A percentile compares a stretch with the other conserved stretches of the same genome.
Evolutionary conservation across 1,140 invertebrate genomes (phyloP).

Genomic region (Drosophila mojavensis): DNA sequence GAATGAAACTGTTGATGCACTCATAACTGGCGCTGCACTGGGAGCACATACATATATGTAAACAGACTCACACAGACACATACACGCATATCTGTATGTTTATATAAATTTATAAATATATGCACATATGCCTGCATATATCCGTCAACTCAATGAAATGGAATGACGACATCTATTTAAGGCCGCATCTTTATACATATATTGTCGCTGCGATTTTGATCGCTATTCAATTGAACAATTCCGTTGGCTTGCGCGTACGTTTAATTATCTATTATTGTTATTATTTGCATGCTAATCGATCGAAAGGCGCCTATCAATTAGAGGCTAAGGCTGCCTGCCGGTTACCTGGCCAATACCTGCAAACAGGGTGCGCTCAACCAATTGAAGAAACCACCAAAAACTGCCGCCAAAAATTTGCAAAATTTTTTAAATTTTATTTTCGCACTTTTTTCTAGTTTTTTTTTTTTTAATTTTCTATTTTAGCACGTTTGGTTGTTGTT

Average conservation of each 20-base stretch:
- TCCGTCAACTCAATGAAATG: constrained; percentile 35
- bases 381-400: neutral
- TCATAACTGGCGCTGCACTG: constrained; percentile 64
- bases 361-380: constrained; percentile 32
- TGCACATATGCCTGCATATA: constrained; percentile 27
- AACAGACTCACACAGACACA: neutral
- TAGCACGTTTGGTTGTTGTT: constrained; percentile 16
- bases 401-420: constrained; percentile 9
- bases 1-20: constrained; percentile 74
- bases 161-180: constrained; percentile 48
- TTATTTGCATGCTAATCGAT: constrained; percentile 53
- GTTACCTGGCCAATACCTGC: constrained; percentile 27
- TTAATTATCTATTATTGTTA: constrained; percentile 45
- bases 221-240: constrained; percentile 44
- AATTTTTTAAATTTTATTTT: neutral
- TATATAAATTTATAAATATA: constrained; percentile 15
- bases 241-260: constrained; percentile 19
- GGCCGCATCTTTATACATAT: constrained; percentile 24
- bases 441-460: neutral
- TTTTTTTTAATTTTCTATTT: neutral
- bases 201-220: constrained; percentile 34
- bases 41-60: constrained; percentile 9
- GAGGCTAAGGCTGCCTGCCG: constrained; percentile 36
- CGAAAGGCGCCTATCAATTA: constrained; percentile 44
- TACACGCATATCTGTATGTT: neutral